Evolutionary conservation across 2,888 invertebrate genomes (phyloP).

Genomic region (Mamestra brassicae): DNA sequence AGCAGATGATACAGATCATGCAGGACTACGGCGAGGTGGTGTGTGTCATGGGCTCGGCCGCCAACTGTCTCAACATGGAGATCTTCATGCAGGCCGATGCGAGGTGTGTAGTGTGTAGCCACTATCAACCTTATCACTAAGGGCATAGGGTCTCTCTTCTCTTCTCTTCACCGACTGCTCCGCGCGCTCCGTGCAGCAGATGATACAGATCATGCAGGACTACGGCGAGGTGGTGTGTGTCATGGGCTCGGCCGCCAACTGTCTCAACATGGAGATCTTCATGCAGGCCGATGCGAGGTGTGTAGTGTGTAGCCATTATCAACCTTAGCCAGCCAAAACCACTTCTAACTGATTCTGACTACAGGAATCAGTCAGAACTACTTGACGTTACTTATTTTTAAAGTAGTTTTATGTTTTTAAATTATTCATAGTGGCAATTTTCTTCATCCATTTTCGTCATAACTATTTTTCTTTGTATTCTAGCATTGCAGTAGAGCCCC

Average conservation of each 20-base stretch:
- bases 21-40: slow-evolving; percentile 98
- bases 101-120: slow-evolving; percentile 82
- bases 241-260: slow-evolving; percentile 97
- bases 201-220: slow-evolving; percentile 98
- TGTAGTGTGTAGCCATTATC: not conserved
- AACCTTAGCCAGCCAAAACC: too few relatives aligned
- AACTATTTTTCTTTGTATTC: slow-evolving; percentile 63
- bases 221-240: slow-evolving; percentile 99
- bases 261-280: slow-evolving; percentile 97
- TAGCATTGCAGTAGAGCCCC: slow-evolving; percentile 97
- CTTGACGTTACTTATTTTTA: too few relatives aligned
- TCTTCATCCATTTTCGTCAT: not conserved
- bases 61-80: slow-evolving; percentile 96
- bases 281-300: slow-evolving; percentile 97
- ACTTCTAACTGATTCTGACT: too few relatives aligned
- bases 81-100: slow-evolving; percentile 98
- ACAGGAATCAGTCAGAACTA: too few relatives aligned
- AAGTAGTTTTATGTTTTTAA: too few relatives aligned
- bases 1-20: slow-evolving; percentile 98
- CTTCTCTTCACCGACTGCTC: slow-evolving; percentile 80
- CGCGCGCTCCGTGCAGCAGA: slow-evolving; percentile 96
- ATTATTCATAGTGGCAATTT: too few relatives aligned
- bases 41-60: slow-evolving; percentile 97
- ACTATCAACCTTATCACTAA: not conserved
- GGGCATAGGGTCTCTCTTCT: not conserved